Percentiles rank a stretch among this genome's conserved stretches.
phyloP scores from a whole-genome alignment of 1,140 invertebrate genomes.

The Asobara japonica region DNA sequence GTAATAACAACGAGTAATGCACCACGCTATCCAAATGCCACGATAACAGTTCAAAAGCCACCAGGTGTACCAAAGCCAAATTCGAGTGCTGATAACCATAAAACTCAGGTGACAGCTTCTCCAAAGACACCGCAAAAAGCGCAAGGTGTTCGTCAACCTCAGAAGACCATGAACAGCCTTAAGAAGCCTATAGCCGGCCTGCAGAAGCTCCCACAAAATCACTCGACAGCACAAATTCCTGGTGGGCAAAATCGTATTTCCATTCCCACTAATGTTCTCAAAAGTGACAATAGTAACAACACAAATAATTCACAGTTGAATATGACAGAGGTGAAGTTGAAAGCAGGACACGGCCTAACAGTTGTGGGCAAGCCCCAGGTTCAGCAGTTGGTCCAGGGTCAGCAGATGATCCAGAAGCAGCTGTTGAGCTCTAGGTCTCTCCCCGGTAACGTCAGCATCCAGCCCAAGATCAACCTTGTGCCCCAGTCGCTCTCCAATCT shows the following conservation, averaged over 20 bases:
- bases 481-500: constrained; percentile 54
- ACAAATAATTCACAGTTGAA: neutral
- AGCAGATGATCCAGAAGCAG: constrained; percentile 37
- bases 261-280: neutral
- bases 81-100: no score
- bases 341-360: constrained; percentile 29
- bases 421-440: neutral
- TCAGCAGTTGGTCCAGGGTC: constrained; percentile 32
- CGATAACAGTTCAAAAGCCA: constrained; percentile 46
- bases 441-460: neutral
- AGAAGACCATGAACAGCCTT: constrained; percentile 17
- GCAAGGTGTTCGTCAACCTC: constrained; percentile 23
- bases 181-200: constrained; percentile 35
- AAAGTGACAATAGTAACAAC: neutral
- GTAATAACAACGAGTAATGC: constrained; percentile 43
- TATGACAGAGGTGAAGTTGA: no score
- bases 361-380: constrained; percentile 31
- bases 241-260: constrained; percentile 36
- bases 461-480: constrained; percentile 19
- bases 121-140: no score
- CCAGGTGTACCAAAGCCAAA: no score
- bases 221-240: constrained; percentile 39
- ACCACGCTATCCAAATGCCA: constrained; percentile 28
- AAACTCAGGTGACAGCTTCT: no score
- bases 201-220: constrained; percentile 55